Base-by-base conservation (phyloP, 2,888 invertebrate species). In the Acanthosoma haemorrhoidale region DNA sequence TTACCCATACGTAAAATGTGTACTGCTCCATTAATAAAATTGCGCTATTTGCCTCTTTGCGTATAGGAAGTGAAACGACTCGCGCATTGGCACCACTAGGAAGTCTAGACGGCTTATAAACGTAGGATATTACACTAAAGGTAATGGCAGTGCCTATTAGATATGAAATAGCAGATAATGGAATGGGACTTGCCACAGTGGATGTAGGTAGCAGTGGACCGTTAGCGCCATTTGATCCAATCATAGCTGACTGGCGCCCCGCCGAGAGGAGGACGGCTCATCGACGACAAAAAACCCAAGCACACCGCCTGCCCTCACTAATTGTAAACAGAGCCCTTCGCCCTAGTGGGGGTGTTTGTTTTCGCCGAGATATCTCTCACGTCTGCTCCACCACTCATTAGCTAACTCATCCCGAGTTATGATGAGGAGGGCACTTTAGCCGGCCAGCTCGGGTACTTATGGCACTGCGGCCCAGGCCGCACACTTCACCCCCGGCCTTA, bases 271-370 rank as follows among this genome's bases (percentile, higher is more conserved):
- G 13, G 21, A 21, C 2, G 21, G 21, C 21, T 16, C 39, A 16
- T 39, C 16, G 5, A 15, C 39, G 39, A 5, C 39, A 39, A 39
- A 39, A 39, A 39, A n/a, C n/a, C n/a, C 39, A 38, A 9, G 4
- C 32, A 9, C 32, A 4, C 21, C 11, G 13, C 5, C 1, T 4
- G 21, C 13, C 1, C 43, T 43, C 43, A 43, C 43, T 43, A 43
- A 43, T 43, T 43, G 43, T 43, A 43, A 43, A 43, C 43, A 43
- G 43, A 43, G 18, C n/a, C n/a, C n/a, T n/a, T n/a, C n/a, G n/a
- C n/a, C 43, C 43, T n/a, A 1, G 2, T 21, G 43, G 21, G 43
- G 43, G 43, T 43, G 43, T 43, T 43, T 43, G 43, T 21, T 43
- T 43, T 43, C 43, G 18, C 21, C n/a, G n/a, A 43, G 4, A 18